phyloP scores from a whole-genome alignment of 2,113 vertebrate genomes.

The Callaeas wilsoni region DNA sequence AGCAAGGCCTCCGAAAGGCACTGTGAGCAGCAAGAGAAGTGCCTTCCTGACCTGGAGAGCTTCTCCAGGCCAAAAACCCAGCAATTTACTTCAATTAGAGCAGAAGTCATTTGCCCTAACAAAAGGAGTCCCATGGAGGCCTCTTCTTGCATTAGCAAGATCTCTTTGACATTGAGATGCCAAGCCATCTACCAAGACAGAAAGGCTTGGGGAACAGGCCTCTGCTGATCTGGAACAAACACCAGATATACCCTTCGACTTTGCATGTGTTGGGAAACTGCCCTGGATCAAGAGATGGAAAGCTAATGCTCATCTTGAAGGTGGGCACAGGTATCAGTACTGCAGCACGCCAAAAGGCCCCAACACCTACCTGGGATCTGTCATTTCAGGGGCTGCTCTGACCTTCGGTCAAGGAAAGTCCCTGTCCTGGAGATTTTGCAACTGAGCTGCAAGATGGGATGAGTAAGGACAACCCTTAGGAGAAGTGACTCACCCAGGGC shows the following conservation, averaged over 20 bases:
- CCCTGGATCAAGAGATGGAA: neutral
- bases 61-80: neutral
- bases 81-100: neutral
- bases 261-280: neutral
- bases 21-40: neutral
- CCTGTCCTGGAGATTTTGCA: neutral
- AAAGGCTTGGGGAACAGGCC: neutral
- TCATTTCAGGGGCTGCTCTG: neutral
- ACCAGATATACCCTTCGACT: fast-evolving
- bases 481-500: neutral
- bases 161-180: neutral
- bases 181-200: neutral
- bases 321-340: neutral
- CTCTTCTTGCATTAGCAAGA: neutral
- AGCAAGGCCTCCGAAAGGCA: neutral
- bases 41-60: neutral
- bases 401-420: neutral
- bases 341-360: neutral
- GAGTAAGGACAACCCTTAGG: neutral
- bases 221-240: neutral
- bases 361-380: fast-evolving
- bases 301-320: neutral
- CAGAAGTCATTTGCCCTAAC: neutral
- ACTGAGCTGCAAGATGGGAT: neutral
- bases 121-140: neutral